These are phyloP conservation scores for Heliothis virescens DNA, from an alignment of 1,140 invertebrate genomes.

Conservation along the genomic window DNA sequence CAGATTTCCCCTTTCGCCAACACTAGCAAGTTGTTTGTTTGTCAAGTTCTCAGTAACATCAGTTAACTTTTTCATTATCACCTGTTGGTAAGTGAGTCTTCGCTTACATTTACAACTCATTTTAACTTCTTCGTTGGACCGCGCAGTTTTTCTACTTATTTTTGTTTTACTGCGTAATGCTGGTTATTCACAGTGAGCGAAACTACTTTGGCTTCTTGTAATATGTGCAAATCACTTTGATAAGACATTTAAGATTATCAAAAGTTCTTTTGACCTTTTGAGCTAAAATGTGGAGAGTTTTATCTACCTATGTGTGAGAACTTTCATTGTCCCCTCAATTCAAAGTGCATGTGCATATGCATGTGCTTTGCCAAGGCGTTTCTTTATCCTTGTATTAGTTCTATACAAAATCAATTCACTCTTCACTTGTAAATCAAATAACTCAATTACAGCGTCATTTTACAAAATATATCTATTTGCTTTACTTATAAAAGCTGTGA, in stretches of 20 bases:
- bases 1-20: conserved; percentile 5
- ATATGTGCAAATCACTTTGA: no score
- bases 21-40: conserved; percentile 31
- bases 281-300: no score
- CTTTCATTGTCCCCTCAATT: no score
- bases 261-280: no score
- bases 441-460: no score
- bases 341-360: no score
- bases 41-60: conserved; percentile 21
- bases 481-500: not conserved
- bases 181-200: not conserved
- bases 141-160: conserved; percentile 13
- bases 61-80: conserved; percentile 49
- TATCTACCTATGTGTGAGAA: no score
- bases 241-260: no score
- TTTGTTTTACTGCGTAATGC: not conserved
- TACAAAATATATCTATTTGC: not conserved
- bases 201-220: not conserved
- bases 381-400: no score
- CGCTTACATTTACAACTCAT: conserved; percentile 48
- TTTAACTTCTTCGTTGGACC: conserved; percentile 37
- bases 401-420: no score
- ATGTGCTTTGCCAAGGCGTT: no score
- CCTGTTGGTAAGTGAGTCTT: conserved; percentile 40
- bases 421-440: no score